Evolutionary conservation across 2,113 vertebrate genomes (phyloP), one percentile per base, ranked within the genome.

Genomic region (Talpa occidentalis): DNA sequence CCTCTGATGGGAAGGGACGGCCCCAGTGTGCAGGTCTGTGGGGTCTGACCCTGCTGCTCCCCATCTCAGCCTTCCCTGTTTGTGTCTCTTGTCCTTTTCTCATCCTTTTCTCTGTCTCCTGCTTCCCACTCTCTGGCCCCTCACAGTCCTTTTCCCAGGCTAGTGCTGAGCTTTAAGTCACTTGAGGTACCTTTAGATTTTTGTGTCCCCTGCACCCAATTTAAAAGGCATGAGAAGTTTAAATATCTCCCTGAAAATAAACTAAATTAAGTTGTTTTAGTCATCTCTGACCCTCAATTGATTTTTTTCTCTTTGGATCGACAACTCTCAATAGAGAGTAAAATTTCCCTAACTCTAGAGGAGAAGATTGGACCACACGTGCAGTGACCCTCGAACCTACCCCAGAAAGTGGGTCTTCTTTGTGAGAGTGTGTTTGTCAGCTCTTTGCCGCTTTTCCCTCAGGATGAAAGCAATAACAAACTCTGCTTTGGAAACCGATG

Each of bases 221-320:
- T 95, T 93, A 86, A 76, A 93, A 96, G 77, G 52, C 90, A 79
- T 64, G 56, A 22, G 42, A 74, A 69, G 21, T 60, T 86, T 92
- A 67, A 82, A 70, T 67, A 82, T 28, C 47, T 42, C 92, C 95
- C 73, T 70, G 80, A 94, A 92, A 95, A 95, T 32, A 95, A 97
- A 72, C 64, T 66, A 94, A 95, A 86, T 95, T 60, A 91, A 82
- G 92, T 88, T 91, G 74, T 79, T 89, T 85, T 93, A 12, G 72
- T 42, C 24, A 59, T 76, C 70, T 82, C 85, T 91, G 88, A 86
- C 47, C 96, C 80, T 78, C 40, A 17, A 32, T 60, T 88, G 90
- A 79, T 88, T 93, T 83, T 72, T 52, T 60, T 84, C 62, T 95
- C 88, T 76, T 40, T 30, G 93, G 93, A 64, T 95, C 96, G 93